These are phyloP conservation scores for Callipepla squamata DNA, from an alignment of 2,113 vertebrate species.

Conservation along the genomic window DNA sequence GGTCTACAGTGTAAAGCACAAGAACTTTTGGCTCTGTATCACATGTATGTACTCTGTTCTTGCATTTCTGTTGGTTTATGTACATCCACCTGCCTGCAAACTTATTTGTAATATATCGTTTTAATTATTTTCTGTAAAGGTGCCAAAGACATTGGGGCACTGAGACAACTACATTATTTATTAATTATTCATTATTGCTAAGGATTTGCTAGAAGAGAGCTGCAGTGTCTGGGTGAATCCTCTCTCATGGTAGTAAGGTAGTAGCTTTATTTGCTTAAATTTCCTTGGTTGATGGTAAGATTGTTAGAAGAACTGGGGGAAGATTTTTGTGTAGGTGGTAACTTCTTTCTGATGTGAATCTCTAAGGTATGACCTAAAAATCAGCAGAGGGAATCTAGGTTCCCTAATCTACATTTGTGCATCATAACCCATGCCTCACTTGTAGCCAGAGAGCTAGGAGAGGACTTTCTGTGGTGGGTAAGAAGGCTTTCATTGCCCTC, in stretches of 20 bases:
- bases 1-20: neutral
- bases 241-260: neutral
- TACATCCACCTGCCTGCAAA: conserved; percentile 18
- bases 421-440: neutral
- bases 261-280: neutral
- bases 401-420: neutral
- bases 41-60: accelerated
- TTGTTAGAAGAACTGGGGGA: neutral
- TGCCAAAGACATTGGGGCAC: conserved; percentile 42
- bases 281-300: neutral
- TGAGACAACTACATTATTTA: conserved; percentile 32
- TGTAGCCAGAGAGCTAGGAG: neutral
- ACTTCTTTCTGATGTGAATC: neutral
- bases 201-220: conserved; percentile 14
- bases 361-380: neutral
- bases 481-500: neutral
- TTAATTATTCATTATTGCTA: conserved; percentile 57
- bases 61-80: neutral
- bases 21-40: neutral
- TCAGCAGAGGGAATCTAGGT: neutral
- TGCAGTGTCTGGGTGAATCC: neutral
- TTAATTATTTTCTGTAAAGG: conserved; percentile 65
- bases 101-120: conserved; percentile 64
- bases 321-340: neutral
- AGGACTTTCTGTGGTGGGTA: neutral